Evolutionary conservation across 2,113 vertebrate species (phyloP), one percentile per base, ranked within the genome.

Genomic region (Rhabdornis inornatus): DNA sequence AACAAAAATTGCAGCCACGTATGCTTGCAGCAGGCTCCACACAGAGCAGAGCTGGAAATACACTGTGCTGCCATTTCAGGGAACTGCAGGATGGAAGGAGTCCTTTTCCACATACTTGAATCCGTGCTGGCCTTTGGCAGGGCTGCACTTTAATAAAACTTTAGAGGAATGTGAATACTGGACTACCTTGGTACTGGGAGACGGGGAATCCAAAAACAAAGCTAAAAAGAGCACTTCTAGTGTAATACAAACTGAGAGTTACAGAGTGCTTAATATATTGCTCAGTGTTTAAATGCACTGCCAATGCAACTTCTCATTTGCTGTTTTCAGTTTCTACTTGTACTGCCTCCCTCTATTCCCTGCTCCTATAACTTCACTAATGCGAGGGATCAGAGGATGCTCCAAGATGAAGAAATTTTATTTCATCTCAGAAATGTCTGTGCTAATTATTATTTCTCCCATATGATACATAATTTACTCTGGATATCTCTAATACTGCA

Each of bases 1-100:
- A 83, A 75, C 83, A 87, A 70, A 96, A 96, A 68, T 83, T 94
- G 83, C 92, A 97, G 95, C 94, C 93, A 97, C 95, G 94, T 97
- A 90, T 96, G 39, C 93, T 94, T 93, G 85, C 87, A 96, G 90
- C 88, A 86, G 92, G 55, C 94, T 96, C 27, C 86, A 21, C 90
- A 71, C 42, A 75, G 93, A 95, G 91, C 87, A 91, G 77, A 44
- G 13, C 93, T 96, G 92, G 93, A 96, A 95, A 96, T 95, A 45
- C 68, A 33, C 23, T 87, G 92, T 63, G 92, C 90, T 97, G 93
- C 96, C 93, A 94, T 96, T 96, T 94, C 93, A 96, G 95, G 88
- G 96, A 96, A 89, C 93, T 92, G 92, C 71, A 96, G 93, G 8
- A 39, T 95, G 92, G 91, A 95, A 95, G 93, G 87, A 96, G 87